A percentile compares a stretch with the other conserved stretches of the same genome.
Evolutionary conservation across 1,140 invertebrate genomes (phyloP).

Genomic region (Steinernema feltiae): DNA sequence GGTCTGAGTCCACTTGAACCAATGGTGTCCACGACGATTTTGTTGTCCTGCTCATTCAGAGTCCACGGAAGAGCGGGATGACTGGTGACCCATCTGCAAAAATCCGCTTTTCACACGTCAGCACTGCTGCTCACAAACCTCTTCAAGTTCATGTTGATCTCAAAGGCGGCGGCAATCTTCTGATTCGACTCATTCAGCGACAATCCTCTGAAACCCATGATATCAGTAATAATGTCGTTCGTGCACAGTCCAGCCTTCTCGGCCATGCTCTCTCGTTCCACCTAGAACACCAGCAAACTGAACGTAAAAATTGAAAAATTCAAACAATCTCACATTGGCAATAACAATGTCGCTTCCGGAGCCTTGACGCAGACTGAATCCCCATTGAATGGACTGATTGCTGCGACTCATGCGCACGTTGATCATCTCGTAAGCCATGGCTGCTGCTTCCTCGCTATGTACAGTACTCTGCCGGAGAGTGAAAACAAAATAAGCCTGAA

Average conservation of each 20-base stretch:
- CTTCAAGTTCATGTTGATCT: slow-evolving; percentile 26
- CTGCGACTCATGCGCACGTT: slow-evolving; percentile 37
- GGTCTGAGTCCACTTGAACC: slow-evolving; percentile 17
- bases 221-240: slow-evolving; percentile 26
- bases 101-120: too few relatives aligned
- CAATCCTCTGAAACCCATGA: slow-evolving; percentile 12
- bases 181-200: slow-evolving; percentile 21
- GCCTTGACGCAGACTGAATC: slow-evolving; percentile 22
- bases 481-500: neutral
- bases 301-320: neutral
- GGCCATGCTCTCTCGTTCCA: slow-evolving; percentile 31
- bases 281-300: slow-evolving; percentile 18
- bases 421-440: slow-evolving; percentile 35
- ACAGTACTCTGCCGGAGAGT: neutral
- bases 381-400: slow-evolving; percentile 33
- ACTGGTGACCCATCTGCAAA: slow-evolving; percentile 33
- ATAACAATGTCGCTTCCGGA: slow-evolving; percentile 27
- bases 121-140: slow-evolving; percentile 23
- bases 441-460: neutral
- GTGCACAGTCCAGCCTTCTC: slow-evolving; percentile 29
- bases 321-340: slow-evolving; percentile 18
- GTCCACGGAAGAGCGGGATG: slow-evolving; percentile 32
- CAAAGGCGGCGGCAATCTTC: slow-evolving; percentile 17
- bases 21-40: slow-evolving; percentile 33
- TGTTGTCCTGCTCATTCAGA: slow-evolving; percentile 36